Percentiles rank a stretch among this genome's conserved stretches.
These are phyloP conservation scores for Agrypnia vestita DNA, from an alignment of 1,140 invertebrate genomes.

Conservation along the genomic window DNA sequence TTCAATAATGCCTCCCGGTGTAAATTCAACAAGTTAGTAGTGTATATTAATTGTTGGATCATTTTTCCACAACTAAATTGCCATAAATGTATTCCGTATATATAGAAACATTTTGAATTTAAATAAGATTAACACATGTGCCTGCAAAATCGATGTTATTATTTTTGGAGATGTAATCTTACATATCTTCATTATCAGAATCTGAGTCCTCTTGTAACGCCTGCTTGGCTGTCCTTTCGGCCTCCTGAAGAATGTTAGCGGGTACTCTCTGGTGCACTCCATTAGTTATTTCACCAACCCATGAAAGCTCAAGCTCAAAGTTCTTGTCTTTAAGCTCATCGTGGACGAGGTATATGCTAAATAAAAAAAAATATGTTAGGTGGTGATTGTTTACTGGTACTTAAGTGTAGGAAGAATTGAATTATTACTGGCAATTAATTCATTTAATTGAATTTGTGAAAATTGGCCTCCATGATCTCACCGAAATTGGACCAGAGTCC, in stretches of 20 bases:
- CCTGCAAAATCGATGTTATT: background rate
- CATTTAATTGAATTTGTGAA: too few species aligned
- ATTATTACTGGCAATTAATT: too few species aligned
- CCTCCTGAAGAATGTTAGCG: constrained; percentile 65
- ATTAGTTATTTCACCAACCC: constrained; percentile 90
- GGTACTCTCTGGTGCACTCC: constrained; percentile 86
- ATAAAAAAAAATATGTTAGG: too few species aligned
- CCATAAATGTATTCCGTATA: too few species aligned
- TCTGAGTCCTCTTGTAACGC: constrained; percentile 70
- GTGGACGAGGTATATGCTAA: constrained; percentile 95
- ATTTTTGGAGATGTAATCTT: constrained; percentile 51
- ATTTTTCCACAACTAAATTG: background rate
- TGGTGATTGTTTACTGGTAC: too few species aligned
- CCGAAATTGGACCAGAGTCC: too few species aligned
- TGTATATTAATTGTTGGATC: too few species aligned
- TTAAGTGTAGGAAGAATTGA: too few species aligned
- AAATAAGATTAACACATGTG: background rate
- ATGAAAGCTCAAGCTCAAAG: constrained; percentile 97
- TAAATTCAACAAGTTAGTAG: too few species aligned
- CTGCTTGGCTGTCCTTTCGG: constrained; percentile 68
- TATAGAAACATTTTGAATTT: too few species aligned
- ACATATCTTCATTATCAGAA: constrained; percentile 71
- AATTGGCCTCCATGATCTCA: too few species aligned
- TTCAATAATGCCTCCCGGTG: constrained; percentile 1
- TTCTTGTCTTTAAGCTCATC: constrained; percentile 99